These are phyloP conservation scores for Xenus cinereus DNA, from an alignment of 2,113 vertebrate species.

Conservation along the genomic window DNA sequence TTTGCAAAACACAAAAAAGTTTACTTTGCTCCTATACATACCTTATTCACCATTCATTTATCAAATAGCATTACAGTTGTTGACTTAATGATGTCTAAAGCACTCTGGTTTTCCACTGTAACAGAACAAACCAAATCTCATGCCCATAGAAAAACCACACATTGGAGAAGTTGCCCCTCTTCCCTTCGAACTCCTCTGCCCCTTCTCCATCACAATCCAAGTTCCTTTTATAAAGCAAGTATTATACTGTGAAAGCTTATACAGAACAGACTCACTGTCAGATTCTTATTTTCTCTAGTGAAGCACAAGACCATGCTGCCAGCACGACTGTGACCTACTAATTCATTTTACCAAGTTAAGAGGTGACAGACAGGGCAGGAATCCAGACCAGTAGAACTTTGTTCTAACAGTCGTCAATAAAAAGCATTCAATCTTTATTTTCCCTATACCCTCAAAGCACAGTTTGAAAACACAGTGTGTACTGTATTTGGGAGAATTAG, in stretches of 20 bases:
- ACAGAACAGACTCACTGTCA: background rate
- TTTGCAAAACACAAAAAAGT: background rate
- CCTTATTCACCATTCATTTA: background rate
- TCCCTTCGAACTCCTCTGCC: background rate
- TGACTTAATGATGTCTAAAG: background rate
- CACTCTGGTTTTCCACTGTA: background rate
- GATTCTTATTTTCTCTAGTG: background rate
- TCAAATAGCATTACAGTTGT: background rate
- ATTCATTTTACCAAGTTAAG: conserved; percentile 47
- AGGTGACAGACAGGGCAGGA: conserved; percentile 61
- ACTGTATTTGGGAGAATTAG: background rate
- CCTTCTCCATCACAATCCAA: background rate
- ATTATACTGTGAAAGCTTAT: background rate
- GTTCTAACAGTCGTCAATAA: background rate
- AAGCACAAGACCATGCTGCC: background rate
- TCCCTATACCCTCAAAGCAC: background rate
- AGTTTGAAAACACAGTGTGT: background rate
- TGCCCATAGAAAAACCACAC: fast-evolving
- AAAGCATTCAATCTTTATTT: conserved; percentile 23
- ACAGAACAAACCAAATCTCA: background rate
- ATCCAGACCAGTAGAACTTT: conserved; percentile 1
- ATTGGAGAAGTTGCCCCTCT: background rate
- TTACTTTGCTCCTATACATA: background rate
- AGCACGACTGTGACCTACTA: background rate
- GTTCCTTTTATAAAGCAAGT: background rate